Evolutionary conservation across 2,888 invertebrate genomes (phyloP).

Genomic region (Isotomurus palustris): DNA sequence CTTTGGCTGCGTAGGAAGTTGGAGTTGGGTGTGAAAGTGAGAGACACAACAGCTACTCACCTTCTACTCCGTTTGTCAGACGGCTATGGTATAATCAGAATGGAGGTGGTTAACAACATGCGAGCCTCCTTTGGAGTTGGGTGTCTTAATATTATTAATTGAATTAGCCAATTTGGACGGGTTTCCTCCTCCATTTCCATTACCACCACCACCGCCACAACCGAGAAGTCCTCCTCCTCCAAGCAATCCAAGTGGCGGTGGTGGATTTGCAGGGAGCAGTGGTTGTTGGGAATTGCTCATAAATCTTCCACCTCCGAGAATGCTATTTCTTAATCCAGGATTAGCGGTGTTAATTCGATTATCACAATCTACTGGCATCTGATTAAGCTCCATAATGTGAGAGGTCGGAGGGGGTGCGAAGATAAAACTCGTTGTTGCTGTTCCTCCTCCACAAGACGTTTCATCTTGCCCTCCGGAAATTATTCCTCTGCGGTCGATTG

Average conservation of each 20-base stretch:
- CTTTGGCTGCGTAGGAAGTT: too few relatives aligned
- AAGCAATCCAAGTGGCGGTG: neutral
- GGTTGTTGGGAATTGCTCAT: neutral
- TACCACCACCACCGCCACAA: neutral
- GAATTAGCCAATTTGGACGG: too few relatives aligned
- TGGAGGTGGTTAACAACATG: too few relatives aligned
- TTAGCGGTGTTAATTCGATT: conserved; percentile 7
- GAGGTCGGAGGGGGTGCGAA: neutral
- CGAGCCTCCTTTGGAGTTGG: too few relatives aligned
- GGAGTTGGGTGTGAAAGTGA: too few relatives aligned
- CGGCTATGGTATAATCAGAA: conserved; percentile 35
- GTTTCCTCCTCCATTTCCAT: neutral
- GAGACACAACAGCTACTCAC: neutral
- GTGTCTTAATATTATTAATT: too few relatives aligned
- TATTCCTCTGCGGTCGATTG: neutral
- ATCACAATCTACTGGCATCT: conserved; percentile 9
- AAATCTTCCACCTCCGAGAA: conserved; percentile 5
- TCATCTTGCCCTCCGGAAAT: neutral
- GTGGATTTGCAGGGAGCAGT: neutral
- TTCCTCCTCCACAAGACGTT: neutral
- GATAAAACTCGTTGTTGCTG: conserved; percentile 8
- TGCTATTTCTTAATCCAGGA: neutral
- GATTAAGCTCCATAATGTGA: conserved; percentile 10
- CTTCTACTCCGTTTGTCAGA: conserved; percentile 18
- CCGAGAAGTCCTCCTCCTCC: neutral